Conservation (phyloP, 1,140 invertebrate species). For the Leptonema lineaticorne region DNA sequence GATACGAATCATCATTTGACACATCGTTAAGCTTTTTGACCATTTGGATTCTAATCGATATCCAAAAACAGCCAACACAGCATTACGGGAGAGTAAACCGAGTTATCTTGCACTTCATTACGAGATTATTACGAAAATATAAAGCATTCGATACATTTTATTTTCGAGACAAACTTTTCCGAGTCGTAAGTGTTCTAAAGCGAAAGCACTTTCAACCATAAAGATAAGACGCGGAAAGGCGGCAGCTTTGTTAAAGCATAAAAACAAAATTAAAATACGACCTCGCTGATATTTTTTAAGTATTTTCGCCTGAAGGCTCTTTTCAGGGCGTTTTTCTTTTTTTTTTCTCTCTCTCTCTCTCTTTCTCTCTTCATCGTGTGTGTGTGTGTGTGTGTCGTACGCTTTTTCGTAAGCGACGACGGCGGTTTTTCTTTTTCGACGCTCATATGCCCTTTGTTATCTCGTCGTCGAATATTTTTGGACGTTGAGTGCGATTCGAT, state of each 20-base stretch:
- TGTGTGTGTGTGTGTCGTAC: neutral
- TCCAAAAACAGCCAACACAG: no score
- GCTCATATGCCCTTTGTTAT: no score
- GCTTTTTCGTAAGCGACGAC: neutral
- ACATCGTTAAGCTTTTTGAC: no score
- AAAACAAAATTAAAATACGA: constrained; percentile 17
- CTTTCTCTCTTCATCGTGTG: no score
- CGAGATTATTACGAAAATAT: no score
- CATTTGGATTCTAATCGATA: no score
- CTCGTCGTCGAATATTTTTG: neutral
- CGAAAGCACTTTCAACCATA: neutral
- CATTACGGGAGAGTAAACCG: no score
- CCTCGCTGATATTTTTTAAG: constrained; percentile 2
- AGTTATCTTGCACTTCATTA: no score
- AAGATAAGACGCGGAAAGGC: neutral
- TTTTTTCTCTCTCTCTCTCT: no score
- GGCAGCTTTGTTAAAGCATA: neutral
- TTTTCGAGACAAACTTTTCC: neutral
- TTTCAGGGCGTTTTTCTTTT: neutral
- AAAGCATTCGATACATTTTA: no score
- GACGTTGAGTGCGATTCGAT: neutral
- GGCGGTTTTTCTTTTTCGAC: no score
- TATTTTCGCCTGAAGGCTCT: neutral
- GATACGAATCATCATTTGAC: no score
- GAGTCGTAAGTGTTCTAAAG: neutral